phyloP scores from a whole-genome alignment of 64 coral and sea anemone species.

The Pocillopora verrucosa region DNA sequence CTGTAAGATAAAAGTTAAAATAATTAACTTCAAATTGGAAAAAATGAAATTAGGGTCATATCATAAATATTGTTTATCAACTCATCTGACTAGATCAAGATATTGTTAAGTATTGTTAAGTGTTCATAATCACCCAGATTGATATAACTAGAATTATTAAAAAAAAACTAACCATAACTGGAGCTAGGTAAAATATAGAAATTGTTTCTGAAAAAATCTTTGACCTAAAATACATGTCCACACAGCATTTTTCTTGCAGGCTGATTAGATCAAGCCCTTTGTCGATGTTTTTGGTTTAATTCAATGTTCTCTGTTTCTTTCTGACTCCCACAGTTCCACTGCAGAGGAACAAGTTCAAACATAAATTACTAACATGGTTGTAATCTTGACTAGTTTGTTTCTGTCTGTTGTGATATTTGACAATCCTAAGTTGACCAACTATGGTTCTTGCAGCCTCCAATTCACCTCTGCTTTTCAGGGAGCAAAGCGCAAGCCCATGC shows the following conservation, averaged over 20 bases:
- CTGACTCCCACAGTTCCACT: not conserved
- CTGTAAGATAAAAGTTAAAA: conserved; percentile 49
- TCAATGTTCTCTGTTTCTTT: not conserved
- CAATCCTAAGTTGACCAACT: not conserved
- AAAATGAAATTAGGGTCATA: not conserved
- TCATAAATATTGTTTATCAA: not conserved
- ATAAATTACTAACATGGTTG: not conserved
- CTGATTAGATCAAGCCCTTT: conserved; percentile 14
- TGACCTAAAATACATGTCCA: not conserved
- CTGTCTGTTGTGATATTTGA: not conserved
- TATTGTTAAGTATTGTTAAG: not conserved
- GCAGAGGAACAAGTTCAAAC: not conserved
- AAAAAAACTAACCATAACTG: not conserved
- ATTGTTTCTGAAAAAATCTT: not conserved
- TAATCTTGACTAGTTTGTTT: not conserved
- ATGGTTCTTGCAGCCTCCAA: not conserved
- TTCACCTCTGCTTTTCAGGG: not conserved
- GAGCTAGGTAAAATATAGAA: not conserved
- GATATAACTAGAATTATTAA: too few species aligned
- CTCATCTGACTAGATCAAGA: not conserved
- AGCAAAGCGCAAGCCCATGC: not conserved
- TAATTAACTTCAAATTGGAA: not conserved
- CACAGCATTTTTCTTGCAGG: not conserved
- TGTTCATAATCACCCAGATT: too few species aligned
- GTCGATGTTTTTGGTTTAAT: not conserved